Evolutionary conservation across 1,140 invertebrate genomes (phyloP).

Genomic region (Trinorchestia longiramus): DNA sequence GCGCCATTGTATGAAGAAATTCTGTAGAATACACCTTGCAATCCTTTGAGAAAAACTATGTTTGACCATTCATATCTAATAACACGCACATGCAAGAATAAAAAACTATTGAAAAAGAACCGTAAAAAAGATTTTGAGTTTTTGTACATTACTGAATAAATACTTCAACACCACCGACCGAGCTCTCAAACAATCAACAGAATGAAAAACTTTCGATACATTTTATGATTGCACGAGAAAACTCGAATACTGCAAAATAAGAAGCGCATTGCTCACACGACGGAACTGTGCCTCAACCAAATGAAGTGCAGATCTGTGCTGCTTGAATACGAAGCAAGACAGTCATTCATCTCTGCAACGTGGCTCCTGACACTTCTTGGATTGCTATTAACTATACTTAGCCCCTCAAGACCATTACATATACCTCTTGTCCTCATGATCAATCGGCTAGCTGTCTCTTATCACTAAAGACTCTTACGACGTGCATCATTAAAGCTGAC

Average conservation of each 20-base stretch:
- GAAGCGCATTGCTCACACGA: not conserved
- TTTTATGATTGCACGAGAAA: not conserved
- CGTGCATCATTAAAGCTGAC: no score
- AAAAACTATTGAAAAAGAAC: not conserved
- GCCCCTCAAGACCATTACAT: not conserved
- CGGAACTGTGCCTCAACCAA: not conserved
- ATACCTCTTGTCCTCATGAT: not conserved
- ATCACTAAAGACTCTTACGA: no score
- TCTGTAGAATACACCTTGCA: not conserved
- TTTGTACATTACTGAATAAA: constrained; percentile 1
- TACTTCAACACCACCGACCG: not conserved
- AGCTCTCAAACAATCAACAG: not conserved
- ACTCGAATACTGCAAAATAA: not conserved
- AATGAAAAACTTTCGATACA: not conserved
- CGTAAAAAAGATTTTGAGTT: not conserved
- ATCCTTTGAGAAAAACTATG: not conserved
- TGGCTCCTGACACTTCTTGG: not conserved
- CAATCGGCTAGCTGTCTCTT: no score
- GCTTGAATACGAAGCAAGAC: not conserved
- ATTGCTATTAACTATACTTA: not conserved
- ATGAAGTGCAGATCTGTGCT: not conserved
- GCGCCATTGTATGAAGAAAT: not conserved
- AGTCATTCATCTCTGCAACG: not conserved
- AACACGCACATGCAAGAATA: not conserved
- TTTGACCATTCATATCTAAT: not conserved